Percentiles rank a stretch among this genome's conserved stretches.
These are phyloP conservation scores for Trachelus iudaicus DNA, from an alignment of 2,888 invertebrate genomes.

Conservation along the genomic window DNA sequence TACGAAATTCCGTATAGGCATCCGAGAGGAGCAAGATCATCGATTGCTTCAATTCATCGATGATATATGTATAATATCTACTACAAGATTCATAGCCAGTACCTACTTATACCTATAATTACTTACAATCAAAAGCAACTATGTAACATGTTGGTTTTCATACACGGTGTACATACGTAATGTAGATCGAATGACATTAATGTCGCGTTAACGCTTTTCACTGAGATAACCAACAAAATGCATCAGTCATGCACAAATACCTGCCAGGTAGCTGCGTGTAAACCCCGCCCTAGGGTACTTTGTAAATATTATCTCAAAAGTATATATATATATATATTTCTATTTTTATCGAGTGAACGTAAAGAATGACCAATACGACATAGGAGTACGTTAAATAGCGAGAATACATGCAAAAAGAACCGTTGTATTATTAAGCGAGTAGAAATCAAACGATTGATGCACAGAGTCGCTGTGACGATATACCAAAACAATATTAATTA, in stretches of 20 bases:
- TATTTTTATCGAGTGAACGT: slow-evolving; percentile 51
- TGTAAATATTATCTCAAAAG: slow-evolving; percentile 31
- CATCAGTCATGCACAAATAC: not conserved
- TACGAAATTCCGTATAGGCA: not conserved
- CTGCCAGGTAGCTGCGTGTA: not conserved
- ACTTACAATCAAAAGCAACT: not conserved
- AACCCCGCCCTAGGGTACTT: not conserved
- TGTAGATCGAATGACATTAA: not conserved
- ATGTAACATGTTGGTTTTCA: not conserved
- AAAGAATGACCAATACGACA: slow-evolving; percentile 37
- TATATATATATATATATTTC: slow-evolving; percentile 27
- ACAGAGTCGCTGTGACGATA: slow-evolving; percentile 64
- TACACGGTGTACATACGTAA: not conserved
- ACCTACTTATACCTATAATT: not conserved
- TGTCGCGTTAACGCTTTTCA: not conserved
- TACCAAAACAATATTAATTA: slow-evolving; percentile 62
- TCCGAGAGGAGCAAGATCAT: not conserved
- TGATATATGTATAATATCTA: not conserved
- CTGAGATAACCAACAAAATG: not conserved
- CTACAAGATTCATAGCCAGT: not conserved
- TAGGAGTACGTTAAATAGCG: not conserved
- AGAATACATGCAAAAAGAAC: slow-evolving; percentile 15
- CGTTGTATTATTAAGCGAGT: slow-evolving; percentile 39
- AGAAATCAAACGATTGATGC: slow-evolving; percentile 57
- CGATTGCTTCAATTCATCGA: not conserved